Evolutionary conservation across 2,888 invertebrate genomes (phyloP), one percentile per base, ranked within the genome.

Genomic region (Pegoplata infirma): DNA sequence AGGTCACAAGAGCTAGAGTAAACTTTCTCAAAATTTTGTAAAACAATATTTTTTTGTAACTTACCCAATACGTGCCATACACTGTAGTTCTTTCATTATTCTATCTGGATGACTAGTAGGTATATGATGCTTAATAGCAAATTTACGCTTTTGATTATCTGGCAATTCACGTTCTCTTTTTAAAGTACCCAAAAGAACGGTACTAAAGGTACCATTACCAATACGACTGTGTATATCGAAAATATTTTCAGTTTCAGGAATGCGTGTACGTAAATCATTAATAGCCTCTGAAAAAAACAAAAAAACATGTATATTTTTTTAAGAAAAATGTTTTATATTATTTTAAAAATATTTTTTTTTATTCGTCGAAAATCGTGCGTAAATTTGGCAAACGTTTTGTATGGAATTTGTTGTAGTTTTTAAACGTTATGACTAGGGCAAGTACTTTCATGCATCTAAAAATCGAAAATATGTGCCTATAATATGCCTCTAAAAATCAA

Each of bases 171-270:
- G 73, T 55, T 86, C 88, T 40, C 84, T 84, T 23, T 87, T 88
- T 64, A 95, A 88, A 2, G 93, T 93, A 1, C 95, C 97, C 83
- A 96, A 89, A 84, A 94, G 95, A 21, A 97, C 97, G 0, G 94
- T 94, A 87, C 97, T 97, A 86, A 97, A 97, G 2, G 97, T 96
- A 16, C 97, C 97, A 90, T 94, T 94, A 0, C 95, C 95, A 83
- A 95, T 93, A 84, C 94, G 94, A 44, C 91, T 91, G 86, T 93
- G 93, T 36, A 95, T 90, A 81, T 93, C 90, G 85, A 94, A 94
- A 80, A 93, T 90, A 81, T 91, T 91, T 47, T 91, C 91, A 81
- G 94, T 86, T 81, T 91, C 90, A 25, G 94, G 94, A 76, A 94
- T 89, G 73, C 87, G 87, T 14, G 83, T 82, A 71, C 86, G 85